A percentile compares a stretch with the other conserved stretches of the same genome.
Conservation (phyloP, 1,140 invertebrate species). For the Drosophila repletoides region DNA sequence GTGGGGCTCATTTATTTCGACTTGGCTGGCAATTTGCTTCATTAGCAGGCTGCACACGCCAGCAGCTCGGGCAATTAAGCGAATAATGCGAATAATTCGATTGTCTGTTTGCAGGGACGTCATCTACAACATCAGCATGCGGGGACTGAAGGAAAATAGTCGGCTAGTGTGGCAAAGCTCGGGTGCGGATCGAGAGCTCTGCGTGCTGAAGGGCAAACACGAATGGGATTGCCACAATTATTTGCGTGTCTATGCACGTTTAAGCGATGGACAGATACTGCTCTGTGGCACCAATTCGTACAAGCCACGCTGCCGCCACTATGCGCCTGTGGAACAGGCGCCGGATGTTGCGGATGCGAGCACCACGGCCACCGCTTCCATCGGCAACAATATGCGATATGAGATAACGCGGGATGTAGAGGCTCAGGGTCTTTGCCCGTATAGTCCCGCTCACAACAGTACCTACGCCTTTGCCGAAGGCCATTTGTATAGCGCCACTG, state of each 20-base stretch:
- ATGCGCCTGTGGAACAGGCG: constrained; percentile 45
- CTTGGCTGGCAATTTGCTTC: constrained; percentile 48
- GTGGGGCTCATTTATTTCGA: constrained; percentile 10
- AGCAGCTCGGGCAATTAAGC: constrained; percentile 48
- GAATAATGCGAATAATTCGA: constrained; percentile 83
- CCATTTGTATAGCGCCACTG: constrained; percentile 96
- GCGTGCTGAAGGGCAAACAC: constrained; percentile 93
- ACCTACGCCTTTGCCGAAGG: constrained; percentile 93
- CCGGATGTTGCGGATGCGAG: constrained; percentile 15
- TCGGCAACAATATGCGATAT: constrained; percentile 55
- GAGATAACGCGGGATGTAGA: constrained; percentile 87
- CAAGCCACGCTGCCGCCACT: constrained; percentile 93
- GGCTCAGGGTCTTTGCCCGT: constrained; percentile 94
- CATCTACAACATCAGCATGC: constrained; percentile 91
- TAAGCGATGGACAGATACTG: constrained; percentile 88
- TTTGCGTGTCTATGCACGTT: constrained; percentile 90
- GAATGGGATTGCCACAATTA: constrained; percentile 97
- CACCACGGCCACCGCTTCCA: not conserved
- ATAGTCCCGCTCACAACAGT: constrained; percentile 96
- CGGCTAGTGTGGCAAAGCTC: constrained; percentile 93
- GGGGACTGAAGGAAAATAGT: constrained; percentile 86
- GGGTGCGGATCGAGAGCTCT: constrained; percentile 91
- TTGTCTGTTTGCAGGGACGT: constrained; percentile 84
- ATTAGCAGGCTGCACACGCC: constrained; percentile 56
- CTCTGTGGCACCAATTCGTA: constrained; percentile 99